phyloP scores from a whole-genome alignment of 23 tunicate species.

The Halocynthia roretzi region DNA sequence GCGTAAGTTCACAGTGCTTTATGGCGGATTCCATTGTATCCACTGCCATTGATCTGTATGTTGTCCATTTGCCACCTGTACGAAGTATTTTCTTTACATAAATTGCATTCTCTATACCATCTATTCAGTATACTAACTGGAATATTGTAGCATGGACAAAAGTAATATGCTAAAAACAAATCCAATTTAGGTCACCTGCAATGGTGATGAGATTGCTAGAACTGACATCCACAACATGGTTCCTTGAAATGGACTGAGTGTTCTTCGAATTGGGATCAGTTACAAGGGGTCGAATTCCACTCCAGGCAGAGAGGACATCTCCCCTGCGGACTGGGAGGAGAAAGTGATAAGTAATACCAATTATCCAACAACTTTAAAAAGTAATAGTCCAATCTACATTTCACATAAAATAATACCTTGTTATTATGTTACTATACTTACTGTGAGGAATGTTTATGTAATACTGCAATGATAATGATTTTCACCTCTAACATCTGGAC shows the following conservation, averaged over 20 bases:
- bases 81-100: too few species aligned
- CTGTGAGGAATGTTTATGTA: neutral
- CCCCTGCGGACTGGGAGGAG: conserved; percentile 75
- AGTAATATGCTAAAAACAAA: neutral
- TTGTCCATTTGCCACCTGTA: conserved; percentile 96
- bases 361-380: neutral
- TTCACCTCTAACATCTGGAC: conserved; percentile 83
- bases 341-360: neutral
- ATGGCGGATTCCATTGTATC: conserved; percentile 84
- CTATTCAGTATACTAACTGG: neutral
- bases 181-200: conserved; percentile 42
- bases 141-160: neutral
- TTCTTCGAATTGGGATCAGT: conserved; percentile 72
- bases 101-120: too few species aligned
- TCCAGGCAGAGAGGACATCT: conserved; percentile 93
- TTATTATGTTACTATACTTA: neutral
- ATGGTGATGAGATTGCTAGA: conserved; percentile 67
- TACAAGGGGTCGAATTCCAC: conserved; percentile 90
- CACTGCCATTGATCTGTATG: conserved; percentile 87
- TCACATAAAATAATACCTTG: neutral
- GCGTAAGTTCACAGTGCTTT: conserved; percentile 49
- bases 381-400: neutral
- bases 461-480: neutral
- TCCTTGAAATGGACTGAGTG: conserved; percentile 89
- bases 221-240: conserved; percentile 95